Evolutionary conservation across 1,140 invertebrate genomes (phyloP).

Genomic region (Eumaeus atala): DNA sequence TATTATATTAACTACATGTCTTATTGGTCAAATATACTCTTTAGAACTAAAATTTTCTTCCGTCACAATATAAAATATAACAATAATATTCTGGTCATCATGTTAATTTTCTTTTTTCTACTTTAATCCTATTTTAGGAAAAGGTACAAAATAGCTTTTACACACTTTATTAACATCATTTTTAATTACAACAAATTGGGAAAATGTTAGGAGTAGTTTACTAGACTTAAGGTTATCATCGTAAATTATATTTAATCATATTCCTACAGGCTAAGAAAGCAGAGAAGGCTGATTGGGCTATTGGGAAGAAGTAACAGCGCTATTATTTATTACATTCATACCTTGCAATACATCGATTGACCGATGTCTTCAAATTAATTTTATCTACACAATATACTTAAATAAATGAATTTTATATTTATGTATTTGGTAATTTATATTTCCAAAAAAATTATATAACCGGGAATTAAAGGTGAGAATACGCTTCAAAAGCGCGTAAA

Average conservation of each 20-base stretch:
- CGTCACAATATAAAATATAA: too few species aligned
- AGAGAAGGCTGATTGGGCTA: constrained; percentile 87
- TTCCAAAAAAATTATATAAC: constrained; percentile 31
- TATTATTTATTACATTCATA: constrained; percentile 21
- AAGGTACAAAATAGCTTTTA: too few species aligned
- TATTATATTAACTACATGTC: too few species aligned
- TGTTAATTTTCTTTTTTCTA: too few species aligned
- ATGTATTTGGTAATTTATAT: constrained; percentile 39
- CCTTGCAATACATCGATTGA: constrained; percentile 26
- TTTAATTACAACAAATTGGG: constrained; percentile 4
- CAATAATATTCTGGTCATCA: too few species aligned
- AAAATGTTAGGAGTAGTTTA: constrained; percentile 9
- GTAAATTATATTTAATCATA: constrained; percentile 35
- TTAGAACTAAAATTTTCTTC: too few species aligned
- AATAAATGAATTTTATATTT: constrained; percentile 53
- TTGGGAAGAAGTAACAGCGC: constrained; percentile 77
- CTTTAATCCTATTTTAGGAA: too few species aligned
- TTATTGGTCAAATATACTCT: too few species aligned
- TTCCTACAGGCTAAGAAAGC: constrained; percentile 83
- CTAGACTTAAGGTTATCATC: constrained; percentile 13
- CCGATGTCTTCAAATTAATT: constrained; percentile 29
- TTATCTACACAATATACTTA: constrained; percentile 33
- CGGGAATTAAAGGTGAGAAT: constrained; percentile 53
- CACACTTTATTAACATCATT: background rate
- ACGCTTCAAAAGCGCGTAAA: constrained; percentile 38